Percentiles rank a stretch among this genome's conserved stretches.
phyloP scores from a whole-genome alignment of 2,113 vertebrate genomes.

The Bos javanicus region DNA sequence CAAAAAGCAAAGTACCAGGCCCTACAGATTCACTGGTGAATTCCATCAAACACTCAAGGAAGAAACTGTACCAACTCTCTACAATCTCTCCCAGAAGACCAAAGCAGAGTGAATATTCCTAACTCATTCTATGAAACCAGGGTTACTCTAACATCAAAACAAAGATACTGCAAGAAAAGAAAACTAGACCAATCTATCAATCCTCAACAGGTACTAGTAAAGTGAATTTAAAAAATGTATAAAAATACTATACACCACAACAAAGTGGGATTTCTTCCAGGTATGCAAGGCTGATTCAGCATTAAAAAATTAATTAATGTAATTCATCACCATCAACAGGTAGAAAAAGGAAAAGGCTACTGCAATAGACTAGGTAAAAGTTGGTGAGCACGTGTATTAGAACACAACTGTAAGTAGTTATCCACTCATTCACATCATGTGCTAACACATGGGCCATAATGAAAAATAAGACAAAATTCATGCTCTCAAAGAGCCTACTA shows the following conservation, averaged over 20 bases:
- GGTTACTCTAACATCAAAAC: constrained; percentile 34
- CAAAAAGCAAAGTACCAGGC: background rate
- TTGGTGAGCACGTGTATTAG: background rate
- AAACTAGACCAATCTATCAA: background rate
- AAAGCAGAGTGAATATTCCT: background rate
- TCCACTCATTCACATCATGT: background rate
- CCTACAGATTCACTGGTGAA: background rate
- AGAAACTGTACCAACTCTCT: background rate
- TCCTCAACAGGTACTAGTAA: constrained; percentile 20
- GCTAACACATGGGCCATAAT: background rate
- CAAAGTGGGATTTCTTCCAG: background rate
- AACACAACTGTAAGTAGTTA: background rate
- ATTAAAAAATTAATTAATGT: background rate
- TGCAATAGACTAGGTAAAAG: background rate
- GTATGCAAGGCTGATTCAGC: background rate
- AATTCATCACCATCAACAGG: background rate
- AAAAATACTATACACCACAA: background rate
- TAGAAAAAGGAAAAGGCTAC: background rate
- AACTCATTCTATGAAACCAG: background rate
- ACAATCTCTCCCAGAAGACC: background rate
- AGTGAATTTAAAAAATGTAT: background rate
- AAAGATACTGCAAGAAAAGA: background rate
- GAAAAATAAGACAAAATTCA: background rate
- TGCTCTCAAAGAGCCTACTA: background rate
- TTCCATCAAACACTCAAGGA: background rate